Evolutionary conservation across 2,888 invertebrate species (phyloP).

Genomic region (Nudaria mundana): DNA sequence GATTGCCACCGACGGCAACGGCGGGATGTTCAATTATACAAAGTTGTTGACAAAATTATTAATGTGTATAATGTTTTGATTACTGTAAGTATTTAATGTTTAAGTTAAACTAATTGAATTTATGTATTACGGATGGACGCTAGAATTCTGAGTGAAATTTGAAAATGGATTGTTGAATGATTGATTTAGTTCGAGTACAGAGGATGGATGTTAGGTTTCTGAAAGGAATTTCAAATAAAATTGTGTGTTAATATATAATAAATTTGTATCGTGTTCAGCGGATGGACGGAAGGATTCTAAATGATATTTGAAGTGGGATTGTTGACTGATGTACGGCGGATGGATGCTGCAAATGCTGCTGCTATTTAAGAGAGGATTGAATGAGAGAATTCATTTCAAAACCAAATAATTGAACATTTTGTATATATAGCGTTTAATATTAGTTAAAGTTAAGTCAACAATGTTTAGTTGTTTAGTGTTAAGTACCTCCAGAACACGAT

Average conservation of each 20-base stretch:
- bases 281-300: too few relatives aligned
- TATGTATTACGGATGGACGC: conserved; percentile 66
- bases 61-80: conserved; percentile 76
- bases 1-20: conserved; percentile 45
- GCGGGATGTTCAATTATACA: conserved; percentile 64
- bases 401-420: conserved; percentile 81
- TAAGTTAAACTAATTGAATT: conserved; percentile 75
- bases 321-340: too few relatives aligned
- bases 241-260: too few relatives aligned
- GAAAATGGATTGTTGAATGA: too few relatives aligned
- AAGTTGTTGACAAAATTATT: conserved; percentile 74
- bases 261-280: too few relatives aligned
- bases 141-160: conserved; percentile 51
- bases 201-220: too few relatives aligned
- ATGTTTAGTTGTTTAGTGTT: conserved; percentile 69
- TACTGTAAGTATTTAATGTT: conserved; percentile 78
- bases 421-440: conserved; percentile 77
- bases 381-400: conserved; percentile 75
- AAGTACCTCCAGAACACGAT: conserved; percentile 78
- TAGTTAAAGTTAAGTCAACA: conserved; percentile 67
- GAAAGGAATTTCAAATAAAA: too few relatives aligned
- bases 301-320: too few relatives aligned
- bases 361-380: conserved; percentile 68
- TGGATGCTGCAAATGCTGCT: too few relatives aligned
- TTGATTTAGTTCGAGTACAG: too few relatives aligned